Evolutionary conservation across 1,140 invertebrate species (phyloP).

Genomic region (Drosophila erecta): DNA sequence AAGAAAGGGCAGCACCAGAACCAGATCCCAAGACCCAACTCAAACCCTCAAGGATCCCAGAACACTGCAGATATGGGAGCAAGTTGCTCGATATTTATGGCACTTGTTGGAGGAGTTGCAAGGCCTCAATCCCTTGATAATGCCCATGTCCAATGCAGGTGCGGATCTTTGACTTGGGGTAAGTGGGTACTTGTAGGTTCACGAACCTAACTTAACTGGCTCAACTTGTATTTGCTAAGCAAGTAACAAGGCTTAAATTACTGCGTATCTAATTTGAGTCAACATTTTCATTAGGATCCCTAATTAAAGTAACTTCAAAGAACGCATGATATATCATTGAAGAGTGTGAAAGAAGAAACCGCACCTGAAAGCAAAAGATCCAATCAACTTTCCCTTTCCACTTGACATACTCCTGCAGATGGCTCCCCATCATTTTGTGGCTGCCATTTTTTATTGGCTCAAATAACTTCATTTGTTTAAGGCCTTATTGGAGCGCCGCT

Average conservation of each 20-base stretch:
- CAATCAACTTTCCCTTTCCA: slow-evolving; percentile 63
- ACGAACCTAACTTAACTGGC: not conserved
- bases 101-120: slow-evolving; percentile 56
- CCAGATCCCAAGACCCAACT: not conserved
- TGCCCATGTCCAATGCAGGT: slow-evolving; percentile 11
- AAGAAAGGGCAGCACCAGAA: slow-evolving; percentile 47
- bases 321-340: no score
- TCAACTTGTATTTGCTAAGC: no score
- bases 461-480: slow-evolving; percentile 83
- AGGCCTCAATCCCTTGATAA: not conserved
- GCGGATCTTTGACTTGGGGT: not conserved
- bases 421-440: slow-evolving; percentile 38
- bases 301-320: no score
- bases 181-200: not conserved
- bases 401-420: slow-evolving; percentile 50
- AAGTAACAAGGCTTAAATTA: no score
- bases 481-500: slow-evolving; percentile 65
- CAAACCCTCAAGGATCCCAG: slow-evolving; percentile 21
- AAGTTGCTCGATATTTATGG: slow-evolving; percentile 68
- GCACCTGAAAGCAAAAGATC: slow-evolving; percentile 9
- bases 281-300: no score
- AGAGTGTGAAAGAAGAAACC: not conserved
- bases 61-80: slow-evolving; percentile 21
- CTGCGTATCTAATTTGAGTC: no score
- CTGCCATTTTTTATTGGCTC: slow-evolving; percentile 74